phyloP scores from a whole-genome alignment of 1,140 invertebrate species.

The Nymphalis io region DNA sequence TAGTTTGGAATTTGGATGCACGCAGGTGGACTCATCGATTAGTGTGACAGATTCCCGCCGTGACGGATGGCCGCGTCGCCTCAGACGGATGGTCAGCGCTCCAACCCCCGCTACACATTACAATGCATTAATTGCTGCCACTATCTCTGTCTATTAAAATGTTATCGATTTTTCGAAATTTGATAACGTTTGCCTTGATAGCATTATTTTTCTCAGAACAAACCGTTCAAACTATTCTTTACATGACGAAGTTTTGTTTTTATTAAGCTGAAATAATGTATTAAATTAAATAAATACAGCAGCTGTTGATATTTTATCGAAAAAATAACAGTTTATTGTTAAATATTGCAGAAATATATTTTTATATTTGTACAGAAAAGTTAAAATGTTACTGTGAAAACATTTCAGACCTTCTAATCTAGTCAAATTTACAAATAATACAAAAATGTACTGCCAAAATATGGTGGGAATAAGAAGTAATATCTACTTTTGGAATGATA shows the following conservation, averaged over 20 bases:
- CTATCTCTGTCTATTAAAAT: conserved; percentile 18
- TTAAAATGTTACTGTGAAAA: no score
- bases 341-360: no score
- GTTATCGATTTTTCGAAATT: conserved; percentile 18
- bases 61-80: conserved; percentile 62
- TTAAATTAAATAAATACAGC: no score
- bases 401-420: no score
- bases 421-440: not conserved
- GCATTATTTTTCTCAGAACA: not conserved
- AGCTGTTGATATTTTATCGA: no score
- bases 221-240: no score
- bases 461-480: not conserved
- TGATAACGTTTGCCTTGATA: not conserved
- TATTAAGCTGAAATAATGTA: no score
- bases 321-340: no score
- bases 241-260: no score
- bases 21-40: conserved; percentile 63
- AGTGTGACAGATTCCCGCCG: conserved; percentile 61
- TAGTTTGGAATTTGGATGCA: not conserved
- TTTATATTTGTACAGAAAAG: no score
- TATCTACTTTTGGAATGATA: conserved; percentile 40
- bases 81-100: conserved; percentile 59
- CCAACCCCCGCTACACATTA: conserved; percentile 50
- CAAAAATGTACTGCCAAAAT: not conserved
- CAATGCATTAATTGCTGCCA: conserved; percentile 60